Conservation (phyloP, 1,140 invertebrate genomes). For the Diprion similis region DNA sequence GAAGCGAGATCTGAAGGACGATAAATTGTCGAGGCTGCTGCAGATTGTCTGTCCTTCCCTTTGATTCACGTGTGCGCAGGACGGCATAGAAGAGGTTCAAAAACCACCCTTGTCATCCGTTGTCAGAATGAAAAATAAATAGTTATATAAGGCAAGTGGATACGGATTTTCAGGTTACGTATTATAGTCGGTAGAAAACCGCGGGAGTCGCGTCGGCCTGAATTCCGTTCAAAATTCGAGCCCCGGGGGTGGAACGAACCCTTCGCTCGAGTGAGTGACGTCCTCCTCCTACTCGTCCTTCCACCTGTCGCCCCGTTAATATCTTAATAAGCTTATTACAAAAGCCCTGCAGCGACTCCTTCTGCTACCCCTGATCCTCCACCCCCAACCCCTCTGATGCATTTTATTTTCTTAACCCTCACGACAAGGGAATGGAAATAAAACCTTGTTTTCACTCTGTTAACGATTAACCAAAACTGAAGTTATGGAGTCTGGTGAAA, state of each 20-base stretch:
- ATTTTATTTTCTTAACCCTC: neutral
- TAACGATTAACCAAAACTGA: no score
- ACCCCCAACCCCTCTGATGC: no score
- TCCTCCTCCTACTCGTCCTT: slow-evolving; percentile 21
- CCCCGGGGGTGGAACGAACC: slow-evolving; percentile 21
- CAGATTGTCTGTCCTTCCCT: no score
- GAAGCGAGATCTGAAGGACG: no score
- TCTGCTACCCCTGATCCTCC: neutral
- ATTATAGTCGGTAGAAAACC: no score
- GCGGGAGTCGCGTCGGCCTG: no score
- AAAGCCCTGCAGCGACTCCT: slow-evolving; percentile 13
- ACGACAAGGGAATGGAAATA: no score
- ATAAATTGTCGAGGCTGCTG: no score
- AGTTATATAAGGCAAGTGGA: neutral
- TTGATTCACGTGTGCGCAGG: neutral
- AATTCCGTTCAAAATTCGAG: no score
- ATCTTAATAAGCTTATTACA: slow-evolving; percentile 44
- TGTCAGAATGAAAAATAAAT: neutral
- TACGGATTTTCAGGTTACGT: no score
- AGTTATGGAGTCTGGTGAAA: neutral
- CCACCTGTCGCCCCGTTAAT: slow-evolving; percentile 44
- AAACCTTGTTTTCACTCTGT: no score
- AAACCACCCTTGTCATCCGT: slow-evolving; percentile 4
- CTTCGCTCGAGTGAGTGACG: slow-evolving; percentile 28
- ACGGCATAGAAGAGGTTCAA: neutral